Evolutionary conservation across 2,888 invertebrate genomes (phyloP).

Genomic region (Eristalinus sepulchralis): DNA sequence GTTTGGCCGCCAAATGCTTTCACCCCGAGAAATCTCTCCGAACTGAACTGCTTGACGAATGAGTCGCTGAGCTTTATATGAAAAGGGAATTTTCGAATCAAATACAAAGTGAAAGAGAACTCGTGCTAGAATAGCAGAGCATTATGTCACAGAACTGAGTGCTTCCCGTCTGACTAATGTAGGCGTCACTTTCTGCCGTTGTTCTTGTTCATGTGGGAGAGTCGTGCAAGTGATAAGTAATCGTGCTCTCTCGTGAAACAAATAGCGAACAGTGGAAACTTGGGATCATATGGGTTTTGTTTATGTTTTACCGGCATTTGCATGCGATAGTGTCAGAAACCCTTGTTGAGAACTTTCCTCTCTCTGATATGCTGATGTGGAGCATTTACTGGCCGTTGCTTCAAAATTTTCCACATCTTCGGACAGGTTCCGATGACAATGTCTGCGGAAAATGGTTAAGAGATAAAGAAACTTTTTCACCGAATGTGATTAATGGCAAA

Average conservation of each 20-base stretch:
- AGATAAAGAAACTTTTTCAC: neutral
- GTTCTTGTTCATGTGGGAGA: slow-evolving; percentile 32
- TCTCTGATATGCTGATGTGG: neutral
- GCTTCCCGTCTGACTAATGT: neutral
- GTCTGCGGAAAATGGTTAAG: neutral
- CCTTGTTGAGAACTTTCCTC: neutral
- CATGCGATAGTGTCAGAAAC: neutral
- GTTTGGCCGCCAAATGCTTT: neutral
- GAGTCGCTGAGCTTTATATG: slow-evolving; percentile 62
- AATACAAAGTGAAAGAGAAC: neutral
- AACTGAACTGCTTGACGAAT: slow-evolving; percentile 58
- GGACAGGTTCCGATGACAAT: neutral
- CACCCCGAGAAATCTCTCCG: slow-evolving; percentile 18
- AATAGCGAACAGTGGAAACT: neutral
- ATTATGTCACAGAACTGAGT: neutral
- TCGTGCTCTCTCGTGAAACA: slow-evolving; percentile 14
- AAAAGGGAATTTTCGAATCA: neutral
- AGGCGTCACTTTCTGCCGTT: neutral
- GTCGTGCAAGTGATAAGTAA: slow-evolving; percentile 25
- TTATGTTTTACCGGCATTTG: slow-evolving; percentile 25
- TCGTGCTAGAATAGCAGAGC: slow-evolving; percentile 37
- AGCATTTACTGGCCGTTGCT: neutral
- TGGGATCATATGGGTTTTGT: slow-evolving; percentile 33
- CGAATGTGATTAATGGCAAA: too few species aligned
- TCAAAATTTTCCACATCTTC: neutral